Evolutionary conservation across 2,888 invertebrate species (phyloP), one percentile per base, ranked within the genome.

Genomic region (Bembecia ichneumoniformis): DNA sequence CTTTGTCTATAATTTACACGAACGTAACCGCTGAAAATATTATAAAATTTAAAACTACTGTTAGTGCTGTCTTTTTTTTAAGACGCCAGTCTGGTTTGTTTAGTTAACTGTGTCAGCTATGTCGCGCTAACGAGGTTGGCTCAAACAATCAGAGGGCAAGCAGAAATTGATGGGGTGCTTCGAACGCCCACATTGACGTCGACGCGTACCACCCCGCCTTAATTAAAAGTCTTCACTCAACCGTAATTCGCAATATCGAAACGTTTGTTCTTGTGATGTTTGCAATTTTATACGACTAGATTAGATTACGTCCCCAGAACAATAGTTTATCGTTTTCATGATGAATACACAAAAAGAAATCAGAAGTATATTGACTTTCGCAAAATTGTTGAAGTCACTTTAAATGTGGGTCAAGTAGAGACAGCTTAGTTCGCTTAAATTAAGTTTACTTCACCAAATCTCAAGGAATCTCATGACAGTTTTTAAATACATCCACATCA

Each of bases 201-300:
- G 63, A 58, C 62, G 64, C 60, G 63, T 59, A 60, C 63, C 60
- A 15, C 58, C 59, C 66, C 64, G 59, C 64, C 68, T 82, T 83
- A 86, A 84, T 83, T 83, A 84, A 84, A 84, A 83, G 77, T 74
- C 79, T 82, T 79, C 80, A 81, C 67, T 83, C 78, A 77, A 70
- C 66, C 81, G 81, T 74, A 71, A 72, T 71, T 75, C 66, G 77
- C 75, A 76, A 79, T 81, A 83, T 81, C 67, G 76, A 65, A 66
- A 68, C 71, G 70, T 73, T 75, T 70, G 72, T 71, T 70, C 65
- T 59, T 58, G 59, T 65, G 66, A 72, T 66, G 66, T 63, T 64
- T 62, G 59, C 59, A 58, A 68, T 64, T 69, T 64, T 63, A 66
- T 64, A 40, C 40, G 4, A 40, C n/a, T 40, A 40, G 40, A 40